Evolutionary conservation across 2,113 vertebrate genomes (phyloP), one percentile per base, ranked within the genome.

Genomic region (Nothocercus nigrocapillus): DNA sequence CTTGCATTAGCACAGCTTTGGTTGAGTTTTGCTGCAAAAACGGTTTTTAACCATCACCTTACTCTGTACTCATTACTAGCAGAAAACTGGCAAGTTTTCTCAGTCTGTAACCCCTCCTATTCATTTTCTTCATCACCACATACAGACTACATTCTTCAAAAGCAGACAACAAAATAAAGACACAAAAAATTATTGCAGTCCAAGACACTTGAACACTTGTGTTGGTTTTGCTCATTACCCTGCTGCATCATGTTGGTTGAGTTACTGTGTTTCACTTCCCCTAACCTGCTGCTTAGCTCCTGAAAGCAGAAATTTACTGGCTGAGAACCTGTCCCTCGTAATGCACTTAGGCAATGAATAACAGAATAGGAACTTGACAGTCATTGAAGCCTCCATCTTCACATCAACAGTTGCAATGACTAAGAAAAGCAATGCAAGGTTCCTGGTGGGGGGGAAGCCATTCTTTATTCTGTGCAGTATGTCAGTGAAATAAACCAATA

Each of bases 301-400:
- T 61, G 58, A 6, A 61, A 32, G 34, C 6, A 42, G 4, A 25
- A 84, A 14, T 22, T 70, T 0, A 0, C n/a, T 61, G 69, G 16
- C 34, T 47, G 24, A 58, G 44, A 21, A 56, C 40, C 36, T 56
- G 44, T 42, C 22, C 59, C 25, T 74, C 49, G 32, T 27, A 21
- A 4, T 0, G 3, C 49, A 24, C 30, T 13, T 44, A 45, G 6
- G 34, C n/a, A 27, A 59, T 34, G 70, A 44, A 5, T 17, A 80
- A 25, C 22, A 8, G 18, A 83, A 66, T 1, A 64, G 19, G 11
- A 27, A 24, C 49, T n/a, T 62, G 82, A 49, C 44, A 64, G 7
- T n/a, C 44, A 72, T 54, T 67, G 51, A 4, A 66, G 11, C 30
- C 89, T 58, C 32, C 62, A 12, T 51, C 62, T 53, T 28, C 86